Conservation (phyloP, 2,888 invertebrate genomes). For the Phragmatobia fuliginosa region DNA sequence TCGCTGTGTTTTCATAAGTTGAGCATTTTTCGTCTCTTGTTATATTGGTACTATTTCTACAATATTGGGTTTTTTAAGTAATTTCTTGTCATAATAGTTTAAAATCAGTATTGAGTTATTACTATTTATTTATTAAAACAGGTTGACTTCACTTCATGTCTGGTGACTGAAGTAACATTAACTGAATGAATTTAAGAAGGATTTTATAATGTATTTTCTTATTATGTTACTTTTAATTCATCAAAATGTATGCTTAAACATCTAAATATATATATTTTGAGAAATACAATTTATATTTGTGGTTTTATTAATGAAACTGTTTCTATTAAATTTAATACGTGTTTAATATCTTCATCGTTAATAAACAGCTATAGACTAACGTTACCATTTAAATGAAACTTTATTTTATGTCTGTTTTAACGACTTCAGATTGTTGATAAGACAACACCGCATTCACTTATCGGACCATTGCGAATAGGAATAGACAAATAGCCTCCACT, state of each 20-base stretch:
- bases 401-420: slow-evolving; percentile 76
- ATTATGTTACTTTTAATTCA: too few relatives aligned
- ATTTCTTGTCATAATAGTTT: too few relatives aligned
- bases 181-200: too few relatives aligned
- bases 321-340: slow-evolving; percentile 1
- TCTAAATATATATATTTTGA: not conserved
- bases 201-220: too few relatives aligned
- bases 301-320: not conserved
- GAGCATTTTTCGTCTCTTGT: not conserved
- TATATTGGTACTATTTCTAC: not conserved
- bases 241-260: not conserved
- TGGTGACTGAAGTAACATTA: too few relatives aligned
- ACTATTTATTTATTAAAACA: too few relatives aligned
- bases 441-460: slow-evolving; percentile 71
- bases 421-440: slow-evolving; percentile 76
- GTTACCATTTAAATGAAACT: slow-evolving; percentile 68
- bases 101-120: too few relatives aligned
- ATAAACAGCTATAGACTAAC: slow-evolving; percentile 61
- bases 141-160: too few relatives aligned
- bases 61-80: too few relatives aligned
- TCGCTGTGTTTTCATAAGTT: too few relatives aligned
- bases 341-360: slow-evolving; percentile 49
- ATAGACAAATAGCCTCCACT: slow-evolving; percentile 42
- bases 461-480: slow-evolving; percentile 64
- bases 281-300: too few relatives aligned